Conservation (phyloP, 1,140 invertebrate species). For the Neelides sp. region DNA sequence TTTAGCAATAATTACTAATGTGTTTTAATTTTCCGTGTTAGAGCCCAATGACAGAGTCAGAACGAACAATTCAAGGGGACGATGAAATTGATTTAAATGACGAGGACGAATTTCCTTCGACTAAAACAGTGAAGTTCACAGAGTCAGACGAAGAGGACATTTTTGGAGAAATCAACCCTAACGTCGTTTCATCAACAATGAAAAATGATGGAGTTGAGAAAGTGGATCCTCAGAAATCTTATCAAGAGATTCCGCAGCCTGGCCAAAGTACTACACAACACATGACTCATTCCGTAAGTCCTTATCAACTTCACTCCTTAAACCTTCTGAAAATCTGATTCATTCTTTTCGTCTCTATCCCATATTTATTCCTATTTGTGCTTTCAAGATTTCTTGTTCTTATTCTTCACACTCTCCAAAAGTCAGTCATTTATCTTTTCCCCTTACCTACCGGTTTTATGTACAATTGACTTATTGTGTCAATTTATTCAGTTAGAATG, state of each 20-base stretch:
- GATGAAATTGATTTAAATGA: constrained; percentile 31
- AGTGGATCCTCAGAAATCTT: constrained; percentile 11
- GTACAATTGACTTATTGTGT: background rate
- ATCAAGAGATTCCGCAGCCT: constrained; percentile 1
- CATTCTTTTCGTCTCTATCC: no score
- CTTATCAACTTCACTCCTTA: background rate
- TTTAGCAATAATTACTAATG: constrained; percentile 1
- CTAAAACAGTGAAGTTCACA: constrained; percentile 7
- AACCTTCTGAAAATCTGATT: no score
- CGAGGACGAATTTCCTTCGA: constrained; percentile 17
- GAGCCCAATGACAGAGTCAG: constrained; percentile 29
- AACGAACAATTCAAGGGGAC: constrained; percentile 22
- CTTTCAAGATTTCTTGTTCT: background rate
- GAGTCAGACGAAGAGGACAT: constrained; percentile 9
- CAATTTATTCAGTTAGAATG: background rate
- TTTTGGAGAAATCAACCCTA: constrained; percentile 1
- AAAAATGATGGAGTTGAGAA: background rate
- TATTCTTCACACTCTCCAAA: background rate
- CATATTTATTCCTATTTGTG: background rate
- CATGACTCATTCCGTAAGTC: constrained; percentile 7
- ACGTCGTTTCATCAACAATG: background rate
- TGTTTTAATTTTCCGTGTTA: constrained; percentile 11
- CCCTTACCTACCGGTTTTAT: no score
- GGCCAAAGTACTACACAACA: no score
- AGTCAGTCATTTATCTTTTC: background rate